Evolutionary conservation across 2,113 vertebrate genomes (phyloP).

Genomic region (Cavia porcellus): DNA sequence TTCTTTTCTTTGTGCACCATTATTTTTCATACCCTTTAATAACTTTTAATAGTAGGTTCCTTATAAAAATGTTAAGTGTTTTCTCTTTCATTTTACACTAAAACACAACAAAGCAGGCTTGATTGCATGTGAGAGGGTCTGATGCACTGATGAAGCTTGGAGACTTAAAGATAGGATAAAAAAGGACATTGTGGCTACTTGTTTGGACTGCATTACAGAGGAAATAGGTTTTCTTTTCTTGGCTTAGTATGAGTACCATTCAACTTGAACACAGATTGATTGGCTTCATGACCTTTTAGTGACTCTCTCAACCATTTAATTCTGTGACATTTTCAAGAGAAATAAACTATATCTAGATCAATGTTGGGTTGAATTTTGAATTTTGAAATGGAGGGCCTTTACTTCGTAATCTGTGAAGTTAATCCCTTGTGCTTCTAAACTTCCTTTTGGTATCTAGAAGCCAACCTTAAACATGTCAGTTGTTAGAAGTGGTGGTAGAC

Average conservation of each 20-base stretch:
- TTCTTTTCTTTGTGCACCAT: constrained; percentile 56
- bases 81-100: background rate
- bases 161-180: background rate
- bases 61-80: background rate
- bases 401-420: background rate
- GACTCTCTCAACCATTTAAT: background rate
- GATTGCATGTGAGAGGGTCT: background rate
- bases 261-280: background rate
- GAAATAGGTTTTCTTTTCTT: background rate
- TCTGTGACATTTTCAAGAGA: background rate
- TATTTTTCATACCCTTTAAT: constrained; percentile 50
- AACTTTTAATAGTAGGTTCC: constrained; percentile 12
- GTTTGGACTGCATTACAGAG: background rate
- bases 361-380: background rate
- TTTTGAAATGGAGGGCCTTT: background rate
- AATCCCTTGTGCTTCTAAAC: background rate
- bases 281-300: background rate
- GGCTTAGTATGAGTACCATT: background rate
- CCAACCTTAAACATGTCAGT: background rate
- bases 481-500: background rate
- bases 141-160: background rate
- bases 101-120: constrained; percentile 11
- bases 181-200: background rate
- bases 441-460: background rate
- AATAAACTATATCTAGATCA: background rate